Evolutionary conservation across 2,888 invertebrate genomes (phyloP).

Genomic region (Aleiodes alternator): DNA sequence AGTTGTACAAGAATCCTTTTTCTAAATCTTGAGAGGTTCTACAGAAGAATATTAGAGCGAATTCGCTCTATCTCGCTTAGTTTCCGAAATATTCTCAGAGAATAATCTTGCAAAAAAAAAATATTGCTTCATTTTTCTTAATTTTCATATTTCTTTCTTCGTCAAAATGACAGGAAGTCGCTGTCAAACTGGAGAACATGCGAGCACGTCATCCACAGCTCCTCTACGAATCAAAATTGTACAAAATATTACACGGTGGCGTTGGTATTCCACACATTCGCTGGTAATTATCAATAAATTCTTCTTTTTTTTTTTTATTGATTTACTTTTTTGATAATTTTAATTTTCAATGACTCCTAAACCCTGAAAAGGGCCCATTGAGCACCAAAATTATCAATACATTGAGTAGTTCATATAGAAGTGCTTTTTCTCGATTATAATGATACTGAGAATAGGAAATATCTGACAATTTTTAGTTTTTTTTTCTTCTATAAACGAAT

Average conservation of each 20-base stretch:
- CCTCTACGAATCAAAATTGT: slow-evolving; percentile 98
- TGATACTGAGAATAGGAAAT: too few species aligned
- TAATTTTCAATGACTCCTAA: too few species aligned
- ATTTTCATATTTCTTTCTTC: slow-evolving; percentile 20
- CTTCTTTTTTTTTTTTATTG: slow-evolving; percentile 15
- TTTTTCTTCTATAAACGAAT: too few species aligned
- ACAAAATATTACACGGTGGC: slow-evolving; percentile 98
- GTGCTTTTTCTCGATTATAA: too few species aligned
- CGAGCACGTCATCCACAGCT: slow-evolving; percentile 99
- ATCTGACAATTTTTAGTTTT: too few species aligned
- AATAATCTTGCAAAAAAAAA: background rate
- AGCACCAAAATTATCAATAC: too few species aligned
- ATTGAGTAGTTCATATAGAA: too few species aligned
- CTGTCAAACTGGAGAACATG: slow-evolving; percentile 97
- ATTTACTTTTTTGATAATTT: slow-evolving; percentile 2
- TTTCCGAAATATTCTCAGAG: background rate
- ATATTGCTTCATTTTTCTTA: background rate
- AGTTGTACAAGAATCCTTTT: background rate
- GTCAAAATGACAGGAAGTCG: slow-evolving; percentile 88
- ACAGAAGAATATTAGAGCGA: too few species aligned
- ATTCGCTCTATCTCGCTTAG: too few species aligned
- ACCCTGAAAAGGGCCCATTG: too few species aligned
- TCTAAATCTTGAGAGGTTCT: too few species aligned
- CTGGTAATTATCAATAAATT: slow-evolving; percentile 64
- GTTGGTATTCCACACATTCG: slow-evolving; percentile 97